These are phyloP conservation scores for Vicugna pacos DNA, from an alignment of 2,113 vertebrate genomes.

Conservation along the genomic window DNA sequence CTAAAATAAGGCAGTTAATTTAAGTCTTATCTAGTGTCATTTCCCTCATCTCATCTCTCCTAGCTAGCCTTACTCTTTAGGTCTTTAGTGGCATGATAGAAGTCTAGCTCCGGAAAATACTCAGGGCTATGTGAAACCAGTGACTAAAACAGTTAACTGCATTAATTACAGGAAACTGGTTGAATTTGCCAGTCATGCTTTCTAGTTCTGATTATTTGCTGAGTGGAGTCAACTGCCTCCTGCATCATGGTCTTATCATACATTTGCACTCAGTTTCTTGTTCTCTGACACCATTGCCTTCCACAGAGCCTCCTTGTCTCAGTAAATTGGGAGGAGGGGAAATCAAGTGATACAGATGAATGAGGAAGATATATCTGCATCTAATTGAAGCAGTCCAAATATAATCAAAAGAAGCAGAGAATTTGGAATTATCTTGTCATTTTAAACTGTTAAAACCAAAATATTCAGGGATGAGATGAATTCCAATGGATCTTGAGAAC, in stretches of 20 bases:
- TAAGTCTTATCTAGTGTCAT: background rate
- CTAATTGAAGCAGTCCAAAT: background rate
- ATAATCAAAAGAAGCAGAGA: background rate
- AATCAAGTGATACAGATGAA: background rate
- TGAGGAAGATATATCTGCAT: background rate
- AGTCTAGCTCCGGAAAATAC: background rate
- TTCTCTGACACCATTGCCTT: background rate
- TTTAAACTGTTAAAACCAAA: slow-evolving; percentile 43
- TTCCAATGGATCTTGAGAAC: background rate
- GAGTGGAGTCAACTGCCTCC: background rate
- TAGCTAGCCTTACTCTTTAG: background rate
- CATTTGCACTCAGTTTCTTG: background rate
- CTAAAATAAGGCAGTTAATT: background rate
- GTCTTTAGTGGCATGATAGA: background rate
- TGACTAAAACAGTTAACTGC: background rate
- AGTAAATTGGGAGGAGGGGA: background rate
- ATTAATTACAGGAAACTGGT: background rate
- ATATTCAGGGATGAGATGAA: background rate
- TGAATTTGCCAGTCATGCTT: background rate
- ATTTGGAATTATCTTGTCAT: background rate
- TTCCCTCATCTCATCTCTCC: background rate
- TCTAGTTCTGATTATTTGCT: background rate
- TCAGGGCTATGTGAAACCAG: background rate
- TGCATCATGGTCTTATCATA: fast-evolving
- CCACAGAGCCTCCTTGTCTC: background rate